A percentile compares a stretch with the other conserved stretches of the same genome.
These are phyloP conservation scores for Platerodrilus igneus DNA, from an alignment of 2,888 invertebrate species.

Conservation along the genomic window DNA sequence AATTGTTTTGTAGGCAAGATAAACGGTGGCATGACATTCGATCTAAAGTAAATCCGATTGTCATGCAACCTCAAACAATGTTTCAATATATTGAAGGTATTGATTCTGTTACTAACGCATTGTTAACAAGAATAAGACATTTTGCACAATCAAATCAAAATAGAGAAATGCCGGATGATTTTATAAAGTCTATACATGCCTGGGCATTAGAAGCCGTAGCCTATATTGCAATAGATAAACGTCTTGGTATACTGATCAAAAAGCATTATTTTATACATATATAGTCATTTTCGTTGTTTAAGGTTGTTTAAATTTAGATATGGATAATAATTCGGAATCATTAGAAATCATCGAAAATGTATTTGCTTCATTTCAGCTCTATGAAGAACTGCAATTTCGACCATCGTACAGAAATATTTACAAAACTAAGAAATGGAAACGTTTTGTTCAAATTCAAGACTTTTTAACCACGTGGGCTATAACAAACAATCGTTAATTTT, in stretches of 20 bases:
- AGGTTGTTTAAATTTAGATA: conserved; percentile 44
- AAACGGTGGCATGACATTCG: conserved; percentile 54
- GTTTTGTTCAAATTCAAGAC: conserved; percentile 42
- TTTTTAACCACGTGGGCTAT: conserved; percentile 43
- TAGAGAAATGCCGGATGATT: conserved; percentile 42
- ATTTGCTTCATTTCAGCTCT: conserved; percentile 33
- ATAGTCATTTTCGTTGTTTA: no score
- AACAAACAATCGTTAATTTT: no score
- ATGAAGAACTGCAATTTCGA: conserved; percentile 40
- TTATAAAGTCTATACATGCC: conserved; percentile 54
- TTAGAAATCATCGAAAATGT: conserved; percentile 46
- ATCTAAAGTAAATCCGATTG: conserved; percentile 51
- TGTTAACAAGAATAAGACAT: conserved; percentile 30
- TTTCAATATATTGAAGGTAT: conserved; percentile 37
- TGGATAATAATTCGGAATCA: conserved; percentile 40
- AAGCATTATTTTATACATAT: no score
- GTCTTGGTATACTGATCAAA: conserved; percentile 32
- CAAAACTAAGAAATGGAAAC: conserved; percentile 38
- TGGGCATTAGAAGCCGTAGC: conserved; percentile 59
- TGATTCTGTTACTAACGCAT: conserved; percentile 36
- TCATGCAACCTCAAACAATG: conserved; percentile 50
- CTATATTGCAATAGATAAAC: conserved; percentile 45
- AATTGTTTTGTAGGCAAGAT: conserved; percentile 46
- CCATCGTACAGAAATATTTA: conserved; percentile 40
- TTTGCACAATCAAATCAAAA: conserved; percentile 23